These are phyloP conservation scores for Petaurus breviceps DNA, from an alignment of 2,113 vertebrate genomes.

Conservation along the genomic window DNA sequence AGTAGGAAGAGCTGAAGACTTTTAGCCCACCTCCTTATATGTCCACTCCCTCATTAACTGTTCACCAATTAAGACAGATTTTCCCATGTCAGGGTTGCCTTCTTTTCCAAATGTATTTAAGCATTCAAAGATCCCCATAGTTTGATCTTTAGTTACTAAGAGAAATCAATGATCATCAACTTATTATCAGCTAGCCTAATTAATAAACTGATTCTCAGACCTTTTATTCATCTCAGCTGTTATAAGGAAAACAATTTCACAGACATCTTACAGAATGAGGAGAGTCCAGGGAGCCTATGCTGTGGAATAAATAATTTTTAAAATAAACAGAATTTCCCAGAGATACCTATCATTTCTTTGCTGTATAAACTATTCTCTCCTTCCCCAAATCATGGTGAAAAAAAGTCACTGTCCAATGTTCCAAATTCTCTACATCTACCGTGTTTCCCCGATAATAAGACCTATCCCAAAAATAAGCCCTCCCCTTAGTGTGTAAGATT, in stretches of 20 bases:
- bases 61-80: background rate
- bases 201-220: background rate
- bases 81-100: background rate
- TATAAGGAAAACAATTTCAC: background rate
- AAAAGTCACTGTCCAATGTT: background rate
- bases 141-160: background rate
- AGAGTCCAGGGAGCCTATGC: background rate
- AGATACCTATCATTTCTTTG: background rate
- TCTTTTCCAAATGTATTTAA: background rate
- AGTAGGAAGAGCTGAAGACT: too few species aligned
- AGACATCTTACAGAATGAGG: background rate
- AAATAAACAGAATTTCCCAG: background rate
- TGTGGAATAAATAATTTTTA: background rate
- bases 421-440: slow-evolving; percentile 45
- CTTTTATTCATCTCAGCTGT: background rate
- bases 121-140: background rate
- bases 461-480: too few species aligned
- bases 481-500: too few species aligned
- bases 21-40: too few species aligned
- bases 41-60: background rate
- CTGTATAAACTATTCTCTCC: slow-evolving; percentile 24
- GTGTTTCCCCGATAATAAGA: too few species aligned
- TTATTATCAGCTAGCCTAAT: background rate
- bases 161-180: background rate
- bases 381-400: background rate